Conservation (phyloP, 2,113 vertebrate genomes). For the Redunca redunca region DNA sequence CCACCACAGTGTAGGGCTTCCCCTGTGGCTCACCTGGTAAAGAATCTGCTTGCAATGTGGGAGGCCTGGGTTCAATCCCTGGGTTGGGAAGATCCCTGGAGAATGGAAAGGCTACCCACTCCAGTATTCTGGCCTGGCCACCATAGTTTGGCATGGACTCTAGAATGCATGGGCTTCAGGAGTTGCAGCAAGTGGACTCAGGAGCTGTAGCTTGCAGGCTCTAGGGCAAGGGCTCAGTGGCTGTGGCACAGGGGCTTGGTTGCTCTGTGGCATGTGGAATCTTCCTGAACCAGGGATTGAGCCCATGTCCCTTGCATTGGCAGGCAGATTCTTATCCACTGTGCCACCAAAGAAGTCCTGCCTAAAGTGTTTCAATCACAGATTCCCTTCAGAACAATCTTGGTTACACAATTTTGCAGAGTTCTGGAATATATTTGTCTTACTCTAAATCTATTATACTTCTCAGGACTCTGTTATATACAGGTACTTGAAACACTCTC, state of each 20-base stretch:
- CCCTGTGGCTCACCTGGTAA: background rate
- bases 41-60: background rate
- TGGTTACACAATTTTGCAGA: background rate
- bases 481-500: background rate
- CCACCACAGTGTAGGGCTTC: background rate
- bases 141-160: background rate
- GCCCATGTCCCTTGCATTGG: background rate
- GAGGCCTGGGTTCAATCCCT: background rate
- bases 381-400: background rate
- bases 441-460: background rate
- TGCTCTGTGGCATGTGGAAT: background rate
- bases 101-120: background rate
- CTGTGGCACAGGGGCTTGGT: background rate
- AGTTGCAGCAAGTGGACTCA: background rate
- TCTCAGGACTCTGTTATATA: background rate
- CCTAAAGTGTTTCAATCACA: background rate
- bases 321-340: background rate
- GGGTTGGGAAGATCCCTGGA: background rate
- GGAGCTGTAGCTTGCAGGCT: background rate
- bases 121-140: background rate
- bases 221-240: background rate
- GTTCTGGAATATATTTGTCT: background rate
- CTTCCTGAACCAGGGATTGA: background rate
- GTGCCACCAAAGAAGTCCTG: background rate
- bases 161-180: background rate